Evolutionary conservation across 2,797 vertebrate species (phyloP).

Genomic region (Nasua narica): DNA sequence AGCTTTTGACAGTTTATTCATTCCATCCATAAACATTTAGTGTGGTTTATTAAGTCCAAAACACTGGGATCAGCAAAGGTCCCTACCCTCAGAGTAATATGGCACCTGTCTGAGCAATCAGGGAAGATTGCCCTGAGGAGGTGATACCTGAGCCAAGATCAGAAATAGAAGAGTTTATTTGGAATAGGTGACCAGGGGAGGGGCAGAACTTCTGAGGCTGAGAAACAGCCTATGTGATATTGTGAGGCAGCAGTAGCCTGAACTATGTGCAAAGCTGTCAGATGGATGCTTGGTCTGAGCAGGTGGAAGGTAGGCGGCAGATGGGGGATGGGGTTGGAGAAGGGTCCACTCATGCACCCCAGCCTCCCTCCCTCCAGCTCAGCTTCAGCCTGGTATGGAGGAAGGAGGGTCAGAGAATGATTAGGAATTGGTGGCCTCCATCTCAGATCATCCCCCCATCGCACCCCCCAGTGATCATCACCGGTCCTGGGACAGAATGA

Average conservation of each 20-base stretch:
- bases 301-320: neutral
- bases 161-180: neutral
- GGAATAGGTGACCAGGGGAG: neutral
- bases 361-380: neutral
- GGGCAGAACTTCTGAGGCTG: neutral
- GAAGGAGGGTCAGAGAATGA: neutral
- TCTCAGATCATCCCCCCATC: neutral
- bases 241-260: neutral
- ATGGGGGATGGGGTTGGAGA: neutral
- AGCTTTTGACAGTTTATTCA: neutral
- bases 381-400: neutral
- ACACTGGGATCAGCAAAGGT: neutral
- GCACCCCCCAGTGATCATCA: neutral
- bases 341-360: accelerated
- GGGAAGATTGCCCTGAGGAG: neutral
- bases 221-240: neutral
- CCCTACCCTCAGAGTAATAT: accelerated
- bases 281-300: neutral
- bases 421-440: neutral
- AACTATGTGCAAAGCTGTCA: no score
- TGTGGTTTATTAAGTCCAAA: neutral
- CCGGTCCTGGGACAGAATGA: neutral
- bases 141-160: neutral
- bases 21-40: neutral
- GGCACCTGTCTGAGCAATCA: neutral